Conservation (phyloP, 2,113 vertebrate species). For the Hydrochoerus hydrochaeris region DNA sequence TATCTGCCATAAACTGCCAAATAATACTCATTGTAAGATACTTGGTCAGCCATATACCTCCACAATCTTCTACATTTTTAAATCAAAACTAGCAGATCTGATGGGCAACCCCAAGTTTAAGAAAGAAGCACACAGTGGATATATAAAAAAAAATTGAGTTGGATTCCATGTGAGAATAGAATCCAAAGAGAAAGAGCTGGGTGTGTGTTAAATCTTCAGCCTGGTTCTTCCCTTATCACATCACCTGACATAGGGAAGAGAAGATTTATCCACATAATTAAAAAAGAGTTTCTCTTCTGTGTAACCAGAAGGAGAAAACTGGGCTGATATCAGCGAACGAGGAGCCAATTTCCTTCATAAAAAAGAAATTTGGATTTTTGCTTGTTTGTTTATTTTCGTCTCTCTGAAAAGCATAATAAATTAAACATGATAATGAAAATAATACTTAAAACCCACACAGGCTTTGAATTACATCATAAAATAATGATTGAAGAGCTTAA, state of each 20-base stretch:
- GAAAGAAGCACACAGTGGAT: slow-evolving; percentile 48
- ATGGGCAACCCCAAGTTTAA: slow-evolving; percentile 51
- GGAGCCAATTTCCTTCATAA: slow-evolving; percentile 66
- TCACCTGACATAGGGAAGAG: slow-evolving; percentile 68
- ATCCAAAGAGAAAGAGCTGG: slow-evolving; percentile 70
- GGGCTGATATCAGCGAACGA: slow-evolving; percentile 61
- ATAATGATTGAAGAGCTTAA: slow-evolving; percentile 19
- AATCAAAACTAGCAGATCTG: slow-evolving; percentile 44
- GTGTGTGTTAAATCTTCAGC: slow-evolving; percentile 75
- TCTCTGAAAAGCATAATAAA: slow-evolving; percentile 64
- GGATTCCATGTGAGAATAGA: slow-evolving; percentile 67
- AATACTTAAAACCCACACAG: slow-evolving; percentile 54
- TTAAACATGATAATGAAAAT: slow-evolving; percentile 66
- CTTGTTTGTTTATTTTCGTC: slow-evolving; percentile 71
- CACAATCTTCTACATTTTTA: not conserved
- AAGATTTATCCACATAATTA: slow-evolving; percentile 70
- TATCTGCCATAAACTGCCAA: not conserved
- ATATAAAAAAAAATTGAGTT: slow-evolving; percentile 51
- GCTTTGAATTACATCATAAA: slow-evolving; percentile 40
- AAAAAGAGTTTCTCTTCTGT: slow-evolving; percentile 68
- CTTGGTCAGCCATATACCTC: not conserved
- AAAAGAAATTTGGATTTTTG: slow-evolving; percentile 72
- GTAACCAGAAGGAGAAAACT: slow-evolving; percentile 76
- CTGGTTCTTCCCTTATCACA: slow-evolving; percentile 74
- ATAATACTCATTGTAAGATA: not conserved